Conservation (phyloP, 1,140 invertebrate genomes). For the Nylanderia fulva region DNA sequence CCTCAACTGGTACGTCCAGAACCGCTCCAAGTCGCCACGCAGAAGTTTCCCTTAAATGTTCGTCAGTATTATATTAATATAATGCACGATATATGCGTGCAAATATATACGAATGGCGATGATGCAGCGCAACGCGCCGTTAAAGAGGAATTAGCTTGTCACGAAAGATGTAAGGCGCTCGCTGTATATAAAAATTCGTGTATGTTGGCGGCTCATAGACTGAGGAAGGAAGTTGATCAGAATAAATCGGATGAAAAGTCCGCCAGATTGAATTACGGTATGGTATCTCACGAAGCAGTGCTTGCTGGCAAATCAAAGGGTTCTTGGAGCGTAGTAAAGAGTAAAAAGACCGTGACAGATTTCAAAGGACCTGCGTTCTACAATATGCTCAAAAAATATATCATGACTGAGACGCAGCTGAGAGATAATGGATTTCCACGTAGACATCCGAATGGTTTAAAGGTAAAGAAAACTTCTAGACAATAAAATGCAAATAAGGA, state of each 20-base stretch:
- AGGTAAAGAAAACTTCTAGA: conserved; percentile 67
- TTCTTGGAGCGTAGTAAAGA: conserved; percentile 91
- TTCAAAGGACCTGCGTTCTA: conserved; percentile 84
- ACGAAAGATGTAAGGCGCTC: conserved; percentile 92
- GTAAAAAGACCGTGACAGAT: conserved; percentile 83
- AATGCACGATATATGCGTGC: conserved; percentile 94
- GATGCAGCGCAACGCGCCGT: conserved; percentile 89
- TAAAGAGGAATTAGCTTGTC: conserved; percentile 92
- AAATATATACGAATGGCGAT: conserved; percentile 90
- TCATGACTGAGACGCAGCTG: conserved; percentile 92
- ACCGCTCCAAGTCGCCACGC: conserved; percentile 90
- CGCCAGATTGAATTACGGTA: conserved; percentile 78
- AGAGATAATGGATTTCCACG: conserved; percentile 94
- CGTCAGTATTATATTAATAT: conserved; percentile 94
- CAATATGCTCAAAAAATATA: conserved; percentile 85
- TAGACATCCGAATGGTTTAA: conserved; percentile 86
- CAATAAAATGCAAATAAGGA: neutral
- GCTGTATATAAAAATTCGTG: conserved; percentile 94
- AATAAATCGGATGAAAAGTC: conserved; percentile 81
- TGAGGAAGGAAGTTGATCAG: conserved; percentile 89
- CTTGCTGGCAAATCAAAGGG: conserved; percentile 89
- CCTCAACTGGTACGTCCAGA: conserved; percentile 85
- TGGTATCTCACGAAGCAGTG: conserved; percentile 89
- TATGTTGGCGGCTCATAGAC: conserved; percentile 91
- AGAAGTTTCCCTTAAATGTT: conserved; percentile 94